Conservation (phyloP, 2,888 invertebrate species). For the Sesia apiformis region DNA sequence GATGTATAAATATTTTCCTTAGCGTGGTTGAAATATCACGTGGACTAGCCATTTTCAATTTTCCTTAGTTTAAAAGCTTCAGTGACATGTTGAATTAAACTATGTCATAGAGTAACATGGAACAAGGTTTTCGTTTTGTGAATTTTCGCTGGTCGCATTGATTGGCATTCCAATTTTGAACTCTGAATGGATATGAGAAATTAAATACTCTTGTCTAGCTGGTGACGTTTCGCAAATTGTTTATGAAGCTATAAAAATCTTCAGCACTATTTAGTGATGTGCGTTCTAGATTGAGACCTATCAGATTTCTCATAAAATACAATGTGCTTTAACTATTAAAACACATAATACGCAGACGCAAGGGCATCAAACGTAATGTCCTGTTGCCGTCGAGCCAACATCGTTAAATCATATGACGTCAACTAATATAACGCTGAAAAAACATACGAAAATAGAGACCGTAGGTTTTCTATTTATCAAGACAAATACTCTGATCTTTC, state of each 20-base stretch:
- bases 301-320: background rate
- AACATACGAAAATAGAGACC: constrained; percentile 22
- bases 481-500: constrained; percentile 15
- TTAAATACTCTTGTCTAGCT: too few relatives aligned
- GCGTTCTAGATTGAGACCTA: background rate
- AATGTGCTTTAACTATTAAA: constrained; percentile 11
- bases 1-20: too few relatives aligned
- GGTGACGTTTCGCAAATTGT: constrained; percentile 7
- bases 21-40: too few relatives aligned
- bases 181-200: too few relatives aligned
- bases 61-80: too few relatives aligned
- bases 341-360: constrained; percentile 2
- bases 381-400: constrained; percentile 14
- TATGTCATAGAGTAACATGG: too few relatives aligned
- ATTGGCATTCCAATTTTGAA: too few relatives aligned
- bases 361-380: constrained; percentile 26
- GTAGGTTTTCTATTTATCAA: constrained; percentile 22
- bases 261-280: constrained; percentile 9
- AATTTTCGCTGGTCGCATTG: too few relatives aligned
- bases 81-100: too few relatives aligned
- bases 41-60: too few relatives aligned
- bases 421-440: constrained; percentile 12
- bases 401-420: constrained; percentile 13
- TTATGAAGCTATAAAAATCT: constrained; percentile 18
- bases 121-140: too few relatives aligned